Percentiles rank a stretch among this genome's conserved stretches.
phyloP scores from a whole-genome alignment of 1,140 invertebrate genomes.

The Drosophila oshimai region DNA sequence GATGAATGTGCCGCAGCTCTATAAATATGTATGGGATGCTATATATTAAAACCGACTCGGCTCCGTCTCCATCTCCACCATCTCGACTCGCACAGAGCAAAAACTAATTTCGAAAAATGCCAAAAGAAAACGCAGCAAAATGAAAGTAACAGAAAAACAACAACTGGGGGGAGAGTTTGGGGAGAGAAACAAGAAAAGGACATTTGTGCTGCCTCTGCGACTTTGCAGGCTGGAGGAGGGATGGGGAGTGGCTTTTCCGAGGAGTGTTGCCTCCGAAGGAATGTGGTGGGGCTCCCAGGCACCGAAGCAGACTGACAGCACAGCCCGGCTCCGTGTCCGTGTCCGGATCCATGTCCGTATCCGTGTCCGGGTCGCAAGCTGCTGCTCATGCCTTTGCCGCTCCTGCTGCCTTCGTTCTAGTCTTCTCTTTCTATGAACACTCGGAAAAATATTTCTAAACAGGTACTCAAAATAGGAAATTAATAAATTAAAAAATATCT shows the following conservation, averaged over 20 bases:
- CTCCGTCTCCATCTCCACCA: constrained; percentile 46
- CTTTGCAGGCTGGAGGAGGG: constrained; percentile 18
- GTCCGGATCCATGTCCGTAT: constrained; percentile 13
- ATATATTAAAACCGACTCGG: constrained; percentile 82
- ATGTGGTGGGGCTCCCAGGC: constrained; percentile 38
- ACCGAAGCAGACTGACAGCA: constrained; percentile 61
- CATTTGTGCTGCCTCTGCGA: constrained; percentile 71
- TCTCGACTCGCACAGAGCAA: constrained; percentile 68
- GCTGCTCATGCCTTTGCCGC: constrained; percentile 30
- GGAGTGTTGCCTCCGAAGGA: constrained; percentile 11
- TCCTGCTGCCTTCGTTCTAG: constrained; percentile 32
- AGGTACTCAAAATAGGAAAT: not conserved
- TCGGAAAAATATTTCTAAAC: not conserved
- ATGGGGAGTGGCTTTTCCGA: not conserved
- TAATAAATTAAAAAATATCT: no score
- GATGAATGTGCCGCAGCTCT: constrained; percentile 81
- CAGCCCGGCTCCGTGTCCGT: constrained; percentile 20
- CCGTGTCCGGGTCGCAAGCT: constrained; percentile 50
- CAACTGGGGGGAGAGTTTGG: constrained; percentile 3
- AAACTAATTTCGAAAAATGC: constrained; percentile 82
- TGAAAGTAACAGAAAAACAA: constrained; percentile 71
- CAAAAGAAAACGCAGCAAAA: constrained; percentile 81
- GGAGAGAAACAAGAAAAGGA: constrained; percentile 62
- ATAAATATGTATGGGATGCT: constrained; percentile 82
- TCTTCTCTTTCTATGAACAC: constrained; percentile 9